Evolutionary conservation across 2,888 invertebrate species (phyloP).

Genomic region (Disparrhopalites patrizii): DNA sequence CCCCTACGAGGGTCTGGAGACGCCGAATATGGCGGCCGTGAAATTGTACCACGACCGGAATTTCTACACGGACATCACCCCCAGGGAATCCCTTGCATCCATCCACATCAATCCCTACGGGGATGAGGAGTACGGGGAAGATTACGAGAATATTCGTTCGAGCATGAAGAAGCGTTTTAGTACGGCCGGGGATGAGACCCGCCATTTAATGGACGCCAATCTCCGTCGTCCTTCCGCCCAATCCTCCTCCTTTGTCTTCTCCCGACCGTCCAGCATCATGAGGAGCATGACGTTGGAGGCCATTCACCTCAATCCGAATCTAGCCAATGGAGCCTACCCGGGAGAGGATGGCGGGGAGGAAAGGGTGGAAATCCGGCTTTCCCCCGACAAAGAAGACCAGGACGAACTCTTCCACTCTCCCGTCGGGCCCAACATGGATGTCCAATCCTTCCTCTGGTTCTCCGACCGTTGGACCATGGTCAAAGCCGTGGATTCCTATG

Average conservation of each 20-base stretch:
- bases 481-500: constrained; percentile 38
- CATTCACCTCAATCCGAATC: neutral
- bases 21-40: constrained; percentile 36
- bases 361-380: no score
- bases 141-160: neutral
- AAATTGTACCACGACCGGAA: constrained; percentile 32
- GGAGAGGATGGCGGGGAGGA: constrained; percentile 9
- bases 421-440: constrained; percentile 3
- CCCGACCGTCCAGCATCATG: no score
- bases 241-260: no score
- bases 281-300: neutral
- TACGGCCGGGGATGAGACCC: neutral
- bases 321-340: neutral
- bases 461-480: constrained; percentile 35
- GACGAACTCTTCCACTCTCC: no score
- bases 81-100: neutral
- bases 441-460: constrained; percentile 34
- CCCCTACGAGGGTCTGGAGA: constrained; percentile 7
- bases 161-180: neutral
- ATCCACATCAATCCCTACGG: neutral
- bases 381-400: no score
- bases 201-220: constrained; percentile 5
- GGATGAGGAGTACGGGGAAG: neutral
- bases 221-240: neutral
- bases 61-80: neutral